Base-by-base conservation (phyloP, 1,140 invertebrate genomes). In the Anoplophora glabripennis region DNA sequence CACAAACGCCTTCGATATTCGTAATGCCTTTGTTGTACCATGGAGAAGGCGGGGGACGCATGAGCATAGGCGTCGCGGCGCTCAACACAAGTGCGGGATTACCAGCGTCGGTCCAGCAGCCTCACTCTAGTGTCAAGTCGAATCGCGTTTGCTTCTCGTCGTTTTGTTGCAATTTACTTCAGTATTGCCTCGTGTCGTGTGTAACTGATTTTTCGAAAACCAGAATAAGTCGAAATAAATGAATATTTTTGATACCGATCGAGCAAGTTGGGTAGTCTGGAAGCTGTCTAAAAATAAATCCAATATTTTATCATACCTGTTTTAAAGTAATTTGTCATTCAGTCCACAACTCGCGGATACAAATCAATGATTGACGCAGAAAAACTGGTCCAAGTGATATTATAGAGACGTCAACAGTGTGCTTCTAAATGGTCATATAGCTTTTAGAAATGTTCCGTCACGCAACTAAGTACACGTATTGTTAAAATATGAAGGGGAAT, bases 71-170 rank as follows among this genome's bases (percentile, higher is more conserved):
- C 72, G 69, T 66, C 74, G 69, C 66, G 73, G 66, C 70, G 74
- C 73, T 72, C 70, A 72, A 72, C 72, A 74, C 72, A 75, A 75
- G 74, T 75, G 73, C 71, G 55, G 71, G 69, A 71, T 73, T 75
- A 71, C 65, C 63, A 55, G 61, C 72, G 72, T 63, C 63, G 70
- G 61, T 67, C 70, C 73, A 72, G 62, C 70, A 71, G 69, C 70
- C 56, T 71, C 68, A 69, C 59, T 71, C 64, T 62, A 69, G 65
- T 70, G 53, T 54, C 64, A 65, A 61, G 48, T 57, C 61, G 67
- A 55, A 44, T 57, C 67, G 67, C 69, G 66, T 51, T 49, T 61
- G 69, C 66, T 70, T 66, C 67, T 63, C 58, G 51, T 42, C 64
- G 64, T 69, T 64, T 61, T 54, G 70, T 61, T 63, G 33, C 33